A percentile compares a stretch with the other conserved stretches of the same genome.
Evolutionary conservation across 2,113 vertebrate genomes (phyloP).

Genomic region (Panthera uncia): DNA sequence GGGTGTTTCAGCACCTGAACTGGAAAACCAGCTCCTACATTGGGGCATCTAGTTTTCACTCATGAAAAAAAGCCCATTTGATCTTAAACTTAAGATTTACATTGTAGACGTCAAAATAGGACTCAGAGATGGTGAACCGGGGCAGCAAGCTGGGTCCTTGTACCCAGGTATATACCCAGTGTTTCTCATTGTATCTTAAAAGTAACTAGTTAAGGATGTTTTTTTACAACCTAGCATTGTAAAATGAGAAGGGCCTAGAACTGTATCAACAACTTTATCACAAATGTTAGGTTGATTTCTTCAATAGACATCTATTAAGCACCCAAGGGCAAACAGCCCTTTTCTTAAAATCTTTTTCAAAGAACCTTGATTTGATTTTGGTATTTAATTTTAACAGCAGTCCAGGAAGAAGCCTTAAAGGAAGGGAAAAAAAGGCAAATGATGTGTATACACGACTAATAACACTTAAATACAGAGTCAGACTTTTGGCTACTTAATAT

Average conservation of each 20-base stretch:
- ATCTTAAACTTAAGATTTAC: constrained; percentile 44
- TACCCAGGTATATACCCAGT: neutral
- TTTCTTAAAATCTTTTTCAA: constrained; percentile 41
- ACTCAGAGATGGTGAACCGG: neutral
- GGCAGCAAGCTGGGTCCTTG: neutral
- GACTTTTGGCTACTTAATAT: neutral
- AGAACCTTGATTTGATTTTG: constrained; percentile 34
- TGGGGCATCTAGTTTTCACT: constrained; percentile 34
- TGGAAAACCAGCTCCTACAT: constrained; percentile 30
- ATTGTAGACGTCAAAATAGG: constrained; percentile 19
- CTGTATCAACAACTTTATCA: neutral
- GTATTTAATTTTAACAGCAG: constrained; percentile 46
- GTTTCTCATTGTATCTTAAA: constrained; percentile 46
- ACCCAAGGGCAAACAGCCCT: neutral
- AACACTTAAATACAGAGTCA: neutral
- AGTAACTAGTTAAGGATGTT: constrained; percentile 20
- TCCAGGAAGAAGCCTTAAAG: constrained; percentile 34
- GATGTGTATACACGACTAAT: constrained; percentile 27
- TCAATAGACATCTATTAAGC: neutral
- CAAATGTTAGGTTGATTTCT: neutral
- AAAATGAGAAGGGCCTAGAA: neutral
- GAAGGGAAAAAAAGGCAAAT: neutral
- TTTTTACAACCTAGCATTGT: constrained; percentile 11
- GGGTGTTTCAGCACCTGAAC: neutral
- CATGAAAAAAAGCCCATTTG: neutral